A percentile compares a stretch with the other conserved stretches of the same genome.
Conservation (phyloP, 2,797 vertebrate genomes). For the Buphagus erythrorhynchus region DNA sequence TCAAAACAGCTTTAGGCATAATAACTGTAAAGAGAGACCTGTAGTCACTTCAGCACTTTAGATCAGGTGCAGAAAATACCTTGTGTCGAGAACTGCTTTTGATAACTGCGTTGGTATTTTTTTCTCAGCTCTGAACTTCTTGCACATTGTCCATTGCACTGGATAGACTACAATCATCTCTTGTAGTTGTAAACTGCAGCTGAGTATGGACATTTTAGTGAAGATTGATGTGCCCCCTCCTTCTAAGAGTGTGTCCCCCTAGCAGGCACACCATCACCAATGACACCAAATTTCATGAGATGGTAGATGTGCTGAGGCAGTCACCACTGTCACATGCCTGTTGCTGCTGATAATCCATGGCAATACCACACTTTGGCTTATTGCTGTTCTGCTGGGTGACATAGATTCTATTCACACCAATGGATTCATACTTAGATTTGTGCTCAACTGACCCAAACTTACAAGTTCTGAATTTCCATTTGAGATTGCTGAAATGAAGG, state of each 20-base stretch:
- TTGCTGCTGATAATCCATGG: accelerated
- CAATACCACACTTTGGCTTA: background rate
- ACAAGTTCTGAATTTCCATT: accelerated
- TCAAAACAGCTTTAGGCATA: background rate
- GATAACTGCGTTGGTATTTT: background rate
- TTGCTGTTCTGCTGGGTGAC: background rate
- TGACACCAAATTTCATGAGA: background rate
- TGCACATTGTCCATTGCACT: background rate
- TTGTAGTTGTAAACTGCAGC: background rate
- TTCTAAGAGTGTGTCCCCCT: background rate
- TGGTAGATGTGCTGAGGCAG: accelerated
- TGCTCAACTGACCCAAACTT: background rate
- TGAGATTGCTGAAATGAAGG: background rate
- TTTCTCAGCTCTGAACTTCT: background rate
- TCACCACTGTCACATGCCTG: background rate
- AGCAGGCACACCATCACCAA: background rate
- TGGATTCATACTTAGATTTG: background rate
- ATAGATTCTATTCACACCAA: background rate
- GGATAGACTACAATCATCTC: background rate
- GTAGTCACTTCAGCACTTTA: background rate
- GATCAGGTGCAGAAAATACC: background rate
- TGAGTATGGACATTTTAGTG: background rate
- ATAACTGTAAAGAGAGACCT: background rate
- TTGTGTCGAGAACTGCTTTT: background rate
- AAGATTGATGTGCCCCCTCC: background rate